These are phyloP conservation scores for Diaphora mendica DNA, from an alignment of 2,888 invertebrate species.

Conservation along the genomic window DNA sequence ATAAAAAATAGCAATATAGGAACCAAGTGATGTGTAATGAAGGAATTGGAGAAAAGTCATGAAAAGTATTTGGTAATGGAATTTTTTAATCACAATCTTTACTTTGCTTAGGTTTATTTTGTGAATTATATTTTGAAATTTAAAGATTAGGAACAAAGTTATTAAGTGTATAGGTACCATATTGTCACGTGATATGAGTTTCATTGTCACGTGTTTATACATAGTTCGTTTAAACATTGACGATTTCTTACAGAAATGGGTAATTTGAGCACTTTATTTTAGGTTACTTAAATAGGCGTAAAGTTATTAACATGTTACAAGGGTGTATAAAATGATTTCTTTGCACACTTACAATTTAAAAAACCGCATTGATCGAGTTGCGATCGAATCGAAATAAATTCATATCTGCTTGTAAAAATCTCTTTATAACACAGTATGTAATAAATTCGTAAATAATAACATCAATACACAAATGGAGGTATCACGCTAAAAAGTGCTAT, in stretches of 20 bases:
- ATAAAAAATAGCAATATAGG: too few relatives aligned
- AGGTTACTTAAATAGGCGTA: neutral
- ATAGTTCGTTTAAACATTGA: conserved; percentile 1
- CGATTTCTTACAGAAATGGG: neutral
- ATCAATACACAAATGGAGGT: conserved; percentile 55
- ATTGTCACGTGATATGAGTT: neutral
- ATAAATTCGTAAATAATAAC: conserved; percentile 42
- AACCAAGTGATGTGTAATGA: too few relatives aligned
- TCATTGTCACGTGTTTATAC: neutral
- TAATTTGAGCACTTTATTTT: neutral
- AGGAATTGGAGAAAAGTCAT: too few relatives aligned
- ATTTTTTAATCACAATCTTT: too few relatives aligned
- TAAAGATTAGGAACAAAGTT: neutral
- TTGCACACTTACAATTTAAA: neutral
- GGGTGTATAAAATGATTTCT: neutral
- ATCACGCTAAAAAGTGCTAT: conserved; percentile 62
- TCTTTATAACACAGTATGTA: conserved; percentile 17
- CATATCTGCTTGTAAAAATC: conserved; percentile 18
- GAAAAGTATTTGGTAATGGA: too few relatives aligned
- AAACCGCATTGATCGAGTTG: neutral
- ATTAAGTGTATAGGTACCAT: neutral
- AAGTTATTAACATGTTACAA: neutral
- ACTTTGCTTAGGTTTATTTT: too few relatives aligned
- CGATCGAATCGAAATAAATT: neutral
- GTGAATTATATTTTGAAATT: neutral